Evolutionary conservation across 2,888 invertebrate genomes (phyloP), one percentile per base, ranked within the genome.

Genomic region (Caenorhabditis afra): DNA sequence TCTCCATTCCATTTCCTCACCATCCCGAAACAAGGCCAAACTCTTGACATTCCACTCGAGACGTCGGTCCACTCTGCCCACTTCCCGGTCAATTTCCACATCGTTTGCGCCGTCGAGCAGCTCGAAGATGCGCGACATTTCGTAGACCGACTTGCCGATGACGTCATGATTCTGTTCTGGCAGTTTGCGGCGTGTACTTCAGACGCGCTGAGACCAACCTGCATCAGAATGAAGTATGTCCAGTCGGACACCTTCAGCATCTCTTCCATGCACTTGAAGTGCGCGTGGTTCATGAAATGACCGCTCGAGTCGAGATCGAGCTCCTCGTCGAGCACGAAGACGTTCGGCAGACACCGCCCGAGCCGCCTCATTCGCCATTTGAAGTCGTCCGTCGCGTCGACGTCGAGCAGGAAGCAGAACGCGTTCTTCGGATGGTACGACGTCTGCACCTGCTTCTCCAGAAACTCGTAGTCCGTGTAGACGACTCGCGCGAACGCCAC

Each of bases 401-500:
- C 53, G 53, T 79, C 79, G 20, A 74, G 16, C 12, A 55, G 41
- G 39, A 67, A 79, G 29, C 79, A 77, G 37, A 77, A 77, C 4
- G 18, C 8, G 22, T 81, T 79, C 10, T 79, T 59, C 14, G 81
- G 81, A 45, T 81, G 81, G 20, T 64, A 81, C 0, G 65, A 66
- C 23, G 58, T 45, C 45, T 75, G 61, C 18, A 81, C 57, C 58
- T 79, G 70, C 52, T 75, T 79, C 61, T 81, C 81, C 45, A 81
- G 16, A 41, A 81, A 73, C 37, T 79, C 71, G 41, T 81, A 81
- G 71, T 79, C 76, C 50, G 41, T 66, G 23, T 79, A 81, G 20
- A 81, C 81, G 11, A 79, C 57, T 58, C 81, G 45, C 3, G 81
- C 77, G 45, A 81, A 81, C 1, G 71, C 79, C n/a, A 76, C 67